Percentiles rank a stretch among this genome's conserved stretches.
Evolutionary conservation across 2,797 vertebrate genomes (phyloP).

Genomic region (Pangasius mekongensis): DNA sequence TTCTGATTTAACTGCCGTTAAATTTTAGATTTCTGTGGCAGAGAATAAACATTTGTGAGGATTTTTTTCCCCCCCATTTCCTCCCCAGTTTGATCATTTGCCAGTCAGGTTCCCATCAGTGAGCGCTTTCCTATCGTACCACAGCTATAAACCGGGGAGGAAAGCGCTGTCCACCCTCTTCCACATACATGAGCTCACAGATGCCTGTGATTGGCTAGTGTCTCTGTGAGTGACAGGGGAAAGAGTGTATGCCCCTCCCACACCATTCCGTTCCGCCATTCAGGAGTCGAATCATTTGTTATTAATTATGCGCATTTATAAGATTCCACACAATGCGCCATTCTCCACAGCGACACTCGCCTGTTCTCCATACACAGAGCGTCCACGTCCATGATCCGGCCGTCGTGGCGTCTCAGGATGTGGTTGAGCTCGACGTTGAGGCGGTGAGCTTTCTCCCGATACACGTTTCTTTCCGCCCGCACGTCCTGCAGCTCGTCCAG

Average conservation of each 20-base stretch:
- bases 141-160: background rate
- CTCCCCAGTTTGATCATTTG: background rate
- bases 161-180: background rate
- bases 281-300: background rate
- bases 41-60: background rate
- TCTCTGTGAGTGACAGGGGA: background rate
- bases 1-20: background rate
- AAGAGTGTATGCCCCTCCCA: background rate
- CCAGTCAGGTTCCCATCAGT: background rate
- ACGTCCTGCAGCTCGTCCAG: constrained; percentile 83
- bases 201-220: background rate
- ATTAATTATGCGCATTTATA: background rate
- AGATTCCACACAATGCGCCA: background rate
- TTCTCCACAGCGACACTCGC: constrained; percentile 58
- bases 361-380: constrained; percentile 88
- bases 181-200: background rate
- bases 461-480: constrained; percentile 80
- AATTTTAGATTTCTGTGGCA: background rate
- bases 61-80: background rate
- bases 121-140: background rate
- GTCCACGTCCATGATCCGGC: constrained; percentile 83
- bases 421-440: constrained; percentile 85
- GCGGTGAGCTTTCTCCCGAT: constrained; percentile 83
- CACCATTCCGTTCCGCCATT: background rate
- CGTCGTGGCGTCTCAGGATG: constrained; percentile 80